Conservation (phyloP, 2,797 vertebrate genomes). For the Rhadinocentrus ornatus region DNA sequence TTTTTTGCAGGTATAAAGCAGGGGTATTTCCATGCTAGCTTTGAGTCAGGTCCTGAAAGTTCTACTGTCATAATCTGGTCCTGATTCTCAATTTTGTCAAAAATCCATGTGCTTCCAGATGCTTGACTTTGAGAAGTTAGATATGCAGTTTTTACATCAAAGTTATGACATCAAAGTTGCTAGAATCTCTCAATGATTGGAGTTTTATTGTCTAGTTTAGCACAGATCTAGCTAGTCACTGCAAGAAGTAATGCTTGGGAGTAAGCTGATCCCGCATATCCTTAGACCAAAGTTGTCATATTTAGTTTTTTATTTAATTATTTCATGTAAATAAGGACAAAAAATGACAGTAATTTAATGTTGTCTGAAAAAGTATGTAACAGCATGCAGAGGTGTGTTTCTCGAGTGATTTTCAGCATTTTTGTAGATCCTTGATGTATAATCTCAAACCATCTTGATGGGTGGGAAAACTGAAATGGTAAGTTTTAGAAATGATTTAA, state of each 20-base stretch:
- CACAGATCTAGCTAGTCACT: constrained; percentile 22
- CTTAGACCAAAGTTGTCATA: constrained; percentile 13
- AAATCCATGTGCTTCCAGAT: constrained; percentile 74
- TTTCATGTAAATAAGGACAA: constrained; percentile 33
- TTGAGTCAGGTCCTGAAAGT: constrained; percentile 26
- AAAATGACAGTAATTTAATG: constrained; percentile 32
- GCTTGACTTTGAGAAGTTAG: constrained; percentile 40
- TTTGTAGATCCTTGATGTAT: constrained; percentile 30
- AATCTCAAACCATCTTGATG: constrained; percentile 29
- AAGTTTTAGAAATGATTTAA: constrained; percentile 28
- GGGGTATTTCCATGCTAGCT: constrained; percentile 33
- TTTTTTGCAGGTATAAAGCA: constrained; percentile 31
- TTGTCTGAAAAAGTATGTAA: constrained; percentile 58
- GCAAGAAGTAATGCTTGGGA: constrained; percentile 36
- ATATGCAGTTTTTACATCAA: constrained; percentile 56
- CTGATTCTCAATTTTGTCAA: constrained; percentile 44
- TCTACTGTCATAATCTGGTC: constrained; percentile 32
- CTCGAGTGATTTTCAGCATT: constrained; percentile 30
- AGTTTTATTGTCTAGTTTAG: constrained; percentile 16
- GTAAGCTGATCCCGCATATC: constrained; percentile 33
- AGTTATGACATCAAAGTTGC: constrained; percentile 40
- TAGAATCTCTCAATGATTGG: constrained; percentile 27
- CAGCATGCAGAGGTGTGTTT: constrained; percentile 48
- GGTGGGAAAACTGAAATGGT: constrained; percentile 23
- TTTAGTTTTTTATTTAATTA: constrained; percentile 19